Evolutionary conservation across 2,797 vertebrate species (phyloP), one percentile per base, ranked within the genome.

Genomic region (Macrochelys suwanniensis): DNA sequence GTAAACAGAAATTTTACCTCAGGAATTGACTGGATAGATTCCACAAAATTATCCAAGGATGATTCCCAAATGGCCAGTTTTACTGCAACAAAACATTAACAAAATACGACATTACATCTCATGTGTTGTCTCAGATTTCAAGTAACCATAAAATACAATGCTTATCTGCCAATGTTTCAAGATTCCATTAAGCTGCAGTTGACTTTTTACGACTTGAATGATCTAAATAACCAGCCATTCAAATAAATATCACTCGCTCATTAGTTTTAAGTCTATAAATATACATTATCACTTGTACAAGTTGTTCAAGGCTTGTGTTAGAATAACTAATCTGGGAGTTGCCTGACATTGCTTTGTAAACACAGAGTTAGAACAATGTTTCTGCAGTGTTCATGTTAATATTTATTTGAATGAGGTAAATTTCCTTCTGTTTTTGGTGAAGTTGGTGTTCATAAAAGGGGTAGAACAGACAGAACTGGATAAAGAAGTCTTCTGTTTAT

Each of bases 1-100:
- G 23, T 79, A 85, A 81, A 89, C 53, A 54, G 90, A 80, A 65
- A 81, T 82, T 94, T 98, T 97, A 99, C 99, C 99, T 99, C 99
- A 95, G 99, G 99, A 97, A 99, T 99, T 54, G 99, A 99, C 83
- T 99, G 99, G 97, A 99, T 99, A 56, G 99, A 99, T 85, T 99
- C 99, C 82, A 99, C 99, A 97, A 99, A 99, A 95, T 98, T 99
- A 98, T 99, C 99, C 97, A 99, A 94, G 45, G 99, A 98, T 4
- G 99, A 98, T 96, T 99, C 99, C 99, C 99, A 99, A 98, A 99
- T 99, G 23, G 99, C 99, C 97, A 99, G 97, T 97, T 99, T 99
- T 91, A 99, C 99, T 99, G 96, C 74, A 97, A 91, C 94, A 97
- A 61, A 95, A 84, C 96, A 82, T 74, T 10, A 77, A 97, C 37